Percentiles rank a stretch among this genome's conserved stretches.
Evolutionary conservation across 2,888 invertebrate genomes (phyloP).

Genomic region (Trilocha varians): DNA sequence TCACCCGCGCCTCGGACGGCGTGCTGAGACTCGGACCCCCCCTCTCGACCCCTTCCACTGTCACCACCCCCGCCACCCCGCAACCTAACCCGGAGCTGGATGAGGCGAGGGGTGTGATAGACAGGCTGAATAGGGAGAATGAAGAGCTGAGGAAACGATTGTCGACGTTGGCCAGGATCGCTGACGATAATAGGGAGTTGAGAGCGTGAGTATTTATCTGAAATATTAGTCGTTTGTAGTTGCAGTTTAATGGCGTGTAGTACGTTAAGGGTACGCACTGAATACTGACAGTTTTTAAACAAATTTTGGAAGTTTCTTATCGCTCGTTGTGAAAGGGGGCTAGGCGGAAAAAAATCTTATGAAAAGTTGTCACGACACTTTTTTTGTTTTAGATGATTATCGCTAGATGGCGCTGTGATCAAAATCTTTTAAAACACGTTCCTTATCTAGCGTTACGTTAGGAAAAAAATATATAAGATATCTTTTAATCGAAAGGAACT

Average conservation of each 20-base stretch:
- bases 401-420: no score
- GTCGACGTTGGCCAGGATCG: constrained; percentile 62
- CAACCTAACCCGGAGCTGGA: constrained; percentile 57
- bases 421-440: no score
- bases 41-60: constrained; percentile 30
- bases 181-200: constrained; percentile 68
- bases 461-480: no score
- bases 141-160: constrained; percentile 64
- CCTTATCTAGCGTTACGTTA: no score
- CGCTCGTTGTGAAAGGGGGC: no score
- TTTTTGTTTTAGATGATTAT: no score
- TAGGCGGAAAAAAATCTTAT: no score
- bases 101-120: constrained; percentile 48
- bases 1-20: constrained; percentile 82
- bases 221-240: neutral
- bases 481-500: no score
- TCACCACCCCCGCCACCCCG: constrained; percentile 40
- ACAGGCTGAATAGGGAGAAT: constrained; percentile 54
- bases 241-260: neutral
- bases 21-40: constrained; percentile 81
- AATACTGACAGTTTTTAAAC: no score
- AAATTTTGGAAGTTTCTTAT: no score
- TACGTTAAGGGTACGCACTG: neutral
- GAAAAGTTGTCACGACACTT: no score
- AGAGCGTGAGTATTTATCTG: constrained; percentile 50